Conservation (phyloP, 2,888 invertebrate genomes). For the Ecliptopera silaceata region DNA sequence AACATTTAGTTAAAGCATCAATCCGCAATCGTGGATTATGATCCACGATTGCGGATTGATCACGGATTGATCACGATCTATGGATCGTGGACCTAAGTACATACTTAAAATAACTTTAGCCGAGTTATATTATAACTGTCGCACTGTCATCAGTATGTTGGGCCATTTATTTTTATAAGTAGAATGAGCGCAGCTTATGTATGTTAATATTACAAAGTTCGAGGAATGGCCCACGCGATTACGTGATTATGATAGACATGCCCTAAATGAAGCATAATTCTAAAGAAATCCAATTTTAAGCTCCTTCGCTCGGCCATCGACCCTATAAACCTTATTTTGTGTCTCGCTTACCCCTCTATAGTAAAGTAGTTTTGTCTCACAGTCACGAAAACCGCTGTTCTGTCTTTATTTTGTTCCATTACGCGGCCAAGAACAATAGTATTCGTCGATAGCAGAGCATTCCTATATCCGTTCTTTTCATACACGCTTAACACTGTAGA, state of each 20-base stretch:
- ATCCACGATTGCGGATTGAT: no score
- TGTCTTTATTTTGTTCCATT: constrained; percentile 82
- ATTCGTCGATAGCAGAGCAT: constrained; percentile 66
- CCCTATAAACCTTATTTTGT: constrained; percentile 74
- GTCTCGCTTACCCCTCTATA: constrained; percentile 59
- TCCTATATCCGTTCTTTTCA: constrained; percentile 70
- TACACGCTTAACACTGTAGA: constrained; percentile 37
- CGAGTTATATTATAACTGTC: no score
- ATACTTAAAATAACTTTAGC: no score
- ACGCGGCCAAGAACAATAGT: constrained; percentile 79
- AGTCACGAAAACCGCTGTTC: constrained; percentile 82
- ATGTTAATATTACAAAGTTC: constrained; percentile 39
- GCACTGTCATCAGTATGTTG: no score
- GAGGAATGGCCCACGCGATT: constrained; percentile 38
- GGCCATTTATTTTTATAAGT: neutral
- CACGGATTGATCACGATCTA: no score
- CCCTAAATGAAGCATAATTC: constrained; percentile 70
- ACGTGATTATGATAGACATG: constrained; percentile 57
- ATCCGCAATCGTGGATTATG: no score
- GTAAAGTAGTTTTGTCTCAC: constrained; percentile 65
- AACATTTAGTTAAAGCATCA: no score
- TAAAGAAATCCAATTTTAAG: constrained; percentile 75
- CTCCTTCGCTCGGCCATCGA: constrained; percentile 80
- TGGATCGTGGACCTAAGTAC: no score
- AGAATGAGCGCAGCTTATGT: constrained; percentile 6